Percentiles rank a stretch among this genome's conserved stretches.
These are phyloP conservation scores for Saccostrea echinata DNA, from an alignment of 1,140 invertebrate species.

Conservation along the genomic window DNA sequence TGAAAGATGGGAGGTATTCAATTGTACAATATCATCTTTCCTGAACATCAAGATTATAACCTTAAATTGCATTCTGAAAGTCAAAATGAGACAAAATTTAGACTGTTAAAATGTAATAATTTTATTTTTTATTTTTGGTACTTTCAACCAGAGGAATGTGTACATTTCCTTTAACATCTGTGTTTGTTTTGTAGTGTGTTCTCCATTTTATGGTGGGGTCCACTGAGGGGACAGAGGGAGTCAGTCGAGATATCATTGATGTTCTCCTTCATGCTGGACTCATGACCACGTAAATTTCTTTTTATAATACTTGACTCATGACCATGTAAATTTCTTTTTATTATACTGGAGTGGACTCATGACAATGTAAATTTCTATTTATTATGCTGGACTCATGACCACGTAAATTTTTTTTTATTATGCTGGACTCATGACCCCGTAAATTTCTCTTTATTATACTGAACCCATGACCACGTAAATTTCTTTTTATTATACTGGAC, in stretches of 20 bases:
- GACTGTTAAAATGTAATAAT: not conserved
- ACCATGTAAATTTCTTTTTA: slow-evolving; percentile 87
- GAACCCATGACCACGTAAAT: slow-evolving; percentile 92
- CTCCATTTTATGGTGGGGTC: slow-evolving; percentile 98
- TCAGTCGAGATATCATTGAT: slow-evolving; percentile 94
- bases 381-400: slow-evolving; percentile 96
- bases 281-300: slow-evolving; percentile 91
- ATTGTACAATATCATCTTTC: not conserved
- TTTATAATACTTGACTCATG: slow-evolving; percentile 96
- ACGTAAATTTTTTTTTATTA: no score
- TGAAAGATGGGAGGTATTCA: slow-evolving; percentile 91
- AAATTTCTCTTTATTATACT: slow-evolving; percentile 91
- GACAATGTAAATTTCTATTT: slow-evolving; percentile 88
- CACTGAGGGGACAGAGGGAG: slow-evolving; percentile 86
- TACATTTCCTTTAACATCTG: not conserved
- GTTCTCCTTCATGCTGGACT: slow-evolving; percentile 94
- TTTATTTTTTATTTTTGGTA: not conserved
- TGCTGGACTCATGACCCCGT: slow-evolving; percentile 94
- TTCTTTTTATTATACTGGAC: no score
- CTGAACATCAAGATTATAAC: not conserved
- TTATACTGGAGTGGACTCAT: no score
- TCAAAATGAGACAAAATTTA: not conserved
- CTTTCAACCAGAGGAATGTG: not conserved
- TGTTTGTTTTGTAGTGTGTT: slow-evolving; percentile 86
- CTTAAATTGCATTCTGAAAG: not conserved